These are phyloP conservation scores for Wiebesia pumilae DNA, from an alignment of 1,140 invertebrate genomes.

Conservation along the genomic window DNA sequence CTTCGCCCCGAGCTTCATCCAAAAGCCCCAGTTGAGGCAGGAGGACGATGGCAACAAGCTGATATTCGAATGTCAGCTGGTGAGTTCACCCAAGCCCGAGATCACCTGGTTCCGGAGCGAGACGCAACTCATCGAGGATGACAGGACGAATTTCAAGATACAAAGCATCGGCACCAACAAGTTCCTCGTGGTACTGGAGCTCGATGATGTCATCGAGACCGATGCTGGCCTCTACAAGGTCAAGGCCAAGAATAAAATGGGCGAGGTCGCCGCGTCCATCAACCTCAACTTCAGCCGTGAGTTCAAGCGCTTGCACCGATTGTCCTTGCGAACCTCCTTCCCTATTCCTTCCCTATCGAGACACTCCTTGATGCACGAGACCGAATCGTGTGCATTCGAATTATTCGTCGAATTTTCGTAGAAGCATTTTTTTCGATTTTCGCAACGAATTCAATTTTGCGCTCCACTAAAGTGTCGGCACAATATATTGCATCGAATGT, in stretches of 20 bases:
- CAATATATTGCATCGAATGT: no score
- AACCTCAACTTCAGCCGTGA: constrained; percentile 99
- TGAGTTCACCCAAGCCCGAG: constrained; percentile 90
- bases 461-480: no score
- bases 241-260: constrained; percentile 97
- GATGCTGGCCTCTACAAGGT: constrained; percentile 98
- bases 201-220: constrained; percentile 95
- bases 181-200: constrained; percentile 92
- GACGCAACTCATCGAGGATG: constrained; percentile 86
- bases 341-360: no score
- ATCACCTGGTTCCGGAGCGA: constrained; percentile 95
- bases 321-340: background rate
- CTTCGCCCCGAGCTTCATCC: constrained; percentile 96
- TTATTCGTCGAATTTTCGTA: no score
- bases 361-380: background rate
- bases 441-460: no score
- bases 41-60: constrained; percentile 97
- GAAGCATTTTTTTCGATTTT: no score
- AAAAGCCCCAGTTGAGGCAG: constrained; percentile 96
- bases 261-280: constrained; percentile 98
- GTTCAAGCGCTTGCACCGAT: constrained; percentile 71
- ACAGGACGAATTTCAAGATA: constrained; percentile 89
- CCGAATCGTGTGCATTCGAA: no score
- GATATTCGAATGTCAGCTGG: constrained; percentile 95
- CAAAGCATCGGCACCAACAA: constrained; percentile 89